A percentile compares a stretch with the other conserved stretches of the same genome.
Evolutionary conservation across 2,113 vertebrate species (phyloP).

Genomic region (Megalops atlanticus): DNA sequence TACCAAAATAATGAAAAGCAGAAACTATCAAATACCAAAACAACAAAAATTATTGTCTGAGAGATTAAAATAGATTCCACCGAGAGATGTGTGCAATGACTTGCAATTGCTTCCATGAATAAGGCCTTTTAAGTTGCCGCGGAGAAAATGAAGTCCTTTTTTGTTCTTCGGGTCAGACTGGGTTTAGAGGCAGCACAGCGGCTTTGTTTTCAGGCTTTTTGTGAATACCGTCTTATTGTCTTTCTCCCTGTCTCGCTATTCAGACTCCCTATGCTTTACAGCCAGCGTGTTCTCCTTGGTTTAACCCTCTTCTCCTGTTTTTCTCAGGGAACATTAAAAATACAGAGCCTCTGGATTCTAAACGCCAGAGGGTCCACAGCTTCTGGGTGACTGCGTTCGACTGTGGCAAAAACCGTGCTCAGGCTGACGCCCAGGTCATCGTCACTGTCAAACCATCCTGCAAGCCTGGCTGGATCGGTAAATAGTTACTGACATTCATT

Average conservation of each 20-base stretch:
- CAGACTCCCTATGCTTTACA: background rate
- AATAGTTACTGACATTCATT: slow-evolving; percentile 4
- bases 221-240: slow-evolving; percentile 28
- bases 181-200: slow-evolving; percentile 38
- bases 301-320: slow-evolving; percentile 38
- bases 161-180: slow-evolving; percentile 47
- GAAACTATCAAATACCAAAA: too few species aligned
- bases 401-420: slow-evolving; percentile 95
- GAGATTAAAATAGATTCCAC: background rate
- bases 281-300: background rate
- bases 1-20: background rate
- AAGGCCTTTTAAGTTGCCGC: slow-evolving; percentile 14
- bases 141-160: slow-evolving; percentile 43
- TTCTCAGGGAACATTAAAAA: slow-evolving; percentile 94
- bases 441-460: slow-evolving; percentile 97
- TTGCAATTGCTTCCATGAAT: slow-evolving; percentile 50
- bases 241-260: slow-evolving; percentile 10
- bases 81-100: slow-evolving; percentile 52
- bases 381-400: slow-evolving; percentile 97
- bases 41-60: background rate
- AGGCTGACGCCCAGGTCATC: slow-evolving; percentile 90
- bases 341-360: slow-evolving; percentile 92
- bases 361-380: slow-evolving; percentile 83
- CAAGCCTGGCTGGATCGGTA: slow-evolving; percentile 86
- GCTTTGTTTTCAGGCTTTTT: slow-evolving; percentile 31